Base-by-base conservation (phyloP, 1,140 invertebrate genomes). In the Atta colombica region DNA sequence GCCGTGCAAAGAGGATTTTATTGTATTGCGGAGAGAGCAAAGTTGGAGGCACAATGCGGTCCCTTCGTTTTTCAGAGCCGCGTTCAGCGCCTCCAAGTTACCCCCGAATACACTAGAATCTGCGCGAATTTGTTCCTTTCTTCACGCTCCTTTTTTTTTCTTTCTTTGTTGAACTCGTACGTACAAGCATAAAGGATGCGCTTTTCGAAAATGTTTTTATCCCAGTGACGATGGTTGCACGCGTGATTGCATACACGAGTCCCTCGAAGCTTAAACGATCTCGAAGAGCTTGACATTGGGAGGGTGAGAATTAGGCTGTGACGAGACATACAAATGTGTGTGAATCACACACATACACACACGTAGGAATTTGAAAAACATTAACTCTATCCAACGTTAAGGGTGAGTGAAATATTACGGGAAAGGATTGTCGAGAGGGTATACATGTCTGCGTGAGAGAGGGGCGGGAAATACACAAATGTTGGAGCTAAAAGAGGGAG, bases 1-100 rank as follows among this genome's bases (percentile, higher is more conserved):
- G 92, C 75, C 91, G 86, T 86, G 91, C 92, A 94, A 94, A 94
- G 93, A 93, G 93, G 93, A 94, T 94, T 94, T 94, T 92, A 94
- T 94, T 93, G 93, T 94, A 93, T 93, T 90, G 92, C 90, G 88
- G 90, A 87, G 93, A 93, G 87, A 93, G 90, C 88, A 93, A 94
- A 93, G 93, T 93, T 93, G 81, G 35, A 82, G 89, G 82, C 89
- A 90, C 89, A 90, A 90, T 90, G 86, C 89, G 31, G 3, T 55
- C 68, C 71, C 45, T 51, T 53, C 51, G 16, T 71, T 69, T 53
- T 58, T 65, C 68, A 39, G 61, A 53, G 16, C 28, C 28, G 28
- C 12, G 53, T 63, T 80, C 60, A 25, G 25, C 58, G 35, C 39
- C 75, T 69, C 12, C 60, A 35, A 90, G 88, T 86, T 84, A 90